A percentile compares a stretch with the other conserved stretches of the same genome.
Evolutionary conservation across 2,113 vertebrate genomes (phyloP).

Genomic region (Hipposideros armiger): DNA sequence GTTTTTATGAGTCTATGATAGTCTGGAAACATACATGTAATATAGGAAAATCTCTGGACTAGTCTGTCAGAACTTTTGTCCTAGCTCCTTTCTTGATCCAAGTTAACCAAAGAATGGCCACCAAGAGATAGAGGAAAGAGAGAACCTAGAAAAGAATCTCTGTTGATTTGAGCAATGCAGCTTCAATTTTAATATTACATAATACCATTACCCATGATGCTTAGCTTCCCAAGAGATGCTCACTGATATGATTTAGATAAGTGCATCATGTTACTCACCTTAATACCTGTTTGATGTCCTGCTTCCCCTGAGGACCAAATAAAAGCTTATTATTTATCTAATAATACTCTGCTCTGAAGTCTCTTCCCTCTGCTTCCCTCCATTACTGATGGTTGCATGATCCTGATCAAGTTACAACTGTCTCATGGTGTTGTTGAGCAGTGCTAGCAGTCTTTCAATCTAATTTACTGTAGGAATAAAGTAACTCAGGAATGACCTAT

Average conservation of each 20-base stretch:
- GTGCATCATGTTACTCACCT: slow-evolving; percentile 19
- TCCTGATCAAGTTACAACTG: slow-evolving; percentile 51
- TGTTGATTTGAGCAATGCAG: not conserved
- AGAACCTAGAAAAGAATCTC: not conserved
- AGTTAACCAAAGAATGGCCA: not conserved
- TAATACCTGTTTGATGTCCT: not conserved
- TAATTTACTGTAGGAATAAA: slow-evolving; percentile 69
- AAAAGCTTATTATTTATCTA: slow-evolving; percentile 36
- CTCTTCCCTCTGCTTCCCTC: not conserved
- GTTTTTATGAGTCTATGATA: not conserved
- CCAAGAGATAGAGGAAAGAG: not conserved
- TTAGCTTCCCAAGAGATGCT: not conserved
- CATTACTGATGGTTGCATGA: slow-evolving; percentile 53
- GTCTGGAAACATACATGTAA: not conserved
- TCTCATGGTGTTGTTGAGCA: slow-evolving; percentile 46
- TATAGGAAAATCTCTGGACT: not conserved
- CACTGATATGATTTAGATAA: not conserved
- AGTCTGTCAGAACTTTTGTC: not conserved
- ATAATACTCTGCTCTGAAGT: not conserved
- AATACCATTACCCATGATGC: not conserved
- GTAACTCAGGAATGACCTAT: slow-evolving; percentile 57
- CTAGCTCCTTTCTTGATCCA: not conserved
- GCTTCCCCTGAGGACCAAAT: not conserved
- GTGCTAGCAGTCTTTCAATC: slow-evolving; percentile 63
- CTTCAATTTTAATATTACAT: not conserved